Conservation (phyloP, 2,888 invertebrate genomes). For the Copidosoma aretas region DNA sequence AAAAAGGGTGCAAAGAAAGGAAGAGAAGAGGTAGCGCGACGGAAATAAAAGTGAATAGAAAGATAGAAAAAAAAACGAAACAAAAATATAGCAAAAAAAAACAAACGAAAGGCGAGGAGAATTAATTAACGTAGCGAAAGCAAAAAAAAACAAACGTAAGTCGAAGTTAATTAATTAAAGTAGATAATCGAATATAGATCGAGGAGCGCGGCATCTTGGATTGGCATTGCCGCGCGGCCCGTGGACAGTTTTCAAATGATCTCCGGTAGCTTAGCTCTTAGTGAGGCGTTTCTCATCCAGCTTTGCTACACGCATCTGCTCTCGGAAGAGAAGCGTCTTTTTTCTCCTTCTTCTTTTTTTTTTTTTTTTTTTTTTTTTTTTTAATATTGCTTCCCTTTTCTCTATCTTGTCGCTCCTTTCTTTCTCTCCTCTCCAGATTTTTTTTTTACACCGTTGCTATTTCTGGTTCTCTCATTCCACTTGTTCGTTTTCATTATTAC, state of each 20-base stretch:
- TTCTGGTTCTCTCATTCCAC: constrained; percentile 7
- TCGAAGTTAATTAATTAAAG: constrained; percentile 59
- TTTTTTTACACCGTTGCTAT: constrained; percentile 4
- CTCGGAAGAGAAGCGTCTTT: constrained; percentile 48
- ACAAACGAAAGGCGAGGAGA: too few relatives aligned
- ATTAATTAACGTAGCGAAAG: too few relatives aligned
- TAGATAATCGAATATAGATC: constrained; percentile 61
- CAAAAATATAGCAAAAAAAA: not conserved
- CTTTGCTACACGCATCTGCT: constrained; percentile 22
- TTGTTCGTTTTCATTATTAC: constrained; percentile 13
- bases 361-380: constrained; percentile 31
- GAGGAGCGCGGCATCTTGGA: constrained; percentile 61
- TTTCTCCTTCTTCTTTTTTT: constrained; percentile 34
- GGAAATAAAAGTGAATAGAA: constrained; percentile 47
- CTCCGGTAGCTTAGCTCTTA: constrained; percentile 63
- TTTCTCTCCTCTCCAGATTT: constrained; percentile 21
- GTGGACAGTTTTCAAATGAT: constrained; percentile 64
- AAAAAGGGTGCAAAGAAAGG: constrained; percentile 36
- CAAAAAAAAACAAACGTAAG: constrained; percentile 53
- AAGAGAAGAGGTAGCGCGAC: constrained; percentile 49
- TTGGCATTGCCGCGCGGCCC: constrained; percentile 61
- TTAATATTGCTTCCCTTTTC: constrained; percentile 33
- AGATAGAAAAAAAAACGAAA: not conserved
- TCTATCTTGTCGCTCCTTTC: constrained; percentile 11
- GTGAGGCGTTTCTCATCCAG: constrained; percentile 54